Evolutionary conservation across 2,113 vertebrate species (phyloP), one percentile per base, ranked within the genome.

Genomic region (Saimiri boliviensis): DNA sequence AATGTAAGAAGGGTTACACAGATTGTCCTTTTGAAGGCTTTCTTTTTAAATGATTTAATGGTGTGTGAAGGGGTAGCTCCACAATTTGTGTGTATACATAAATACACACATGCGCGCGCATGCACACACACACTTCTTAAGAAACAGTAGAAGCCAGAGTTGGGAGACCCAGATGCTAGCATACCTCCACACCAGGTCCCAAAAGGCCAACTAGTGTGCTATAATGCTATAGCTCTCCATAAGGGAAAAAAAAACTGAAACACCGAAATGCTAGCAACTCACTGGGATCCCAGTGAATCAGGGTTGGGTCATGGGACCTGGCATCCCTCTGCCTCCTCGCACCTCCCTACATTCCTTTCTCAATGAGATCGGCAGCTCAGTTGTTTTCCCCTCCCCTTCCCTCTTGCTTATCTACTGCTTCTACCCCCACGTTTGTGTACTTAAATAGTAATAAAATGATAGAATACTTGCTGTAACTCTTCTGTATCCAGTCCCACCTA

Each of bases 231-330:
- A 77, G 79, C 84, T 79, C 73, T 94, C 86, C 91, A 66, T 82
- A 80, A 37, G 89, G 80, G 42, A 42, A 49, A 87, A 91, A 81
- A 81, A 89, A 71, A 63, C 87, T 49, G 92, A 89, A 90, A 77
- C 71, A 27, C 86, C 40, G 77, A 96, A 77, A 88, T 91, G 84
- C 85, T 90, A 20, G 12, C 92, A 95, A 90, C 80, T 96, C 90
- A 87, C 45, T 30, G 60, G 32, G 79, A 56, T 73, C 81, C 20
- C 13, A 35, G 30, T 92, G 94, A 96, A 80, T 79, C 95, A 94
- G 49, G 49, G 42, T 5, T 66, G 42, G 95, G 58, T 54, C 17
- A 54, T 63, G 7, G 60, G 86, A 37, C 84, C 66, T 80, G 63
- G 54, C 14, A 27, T 71, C 82, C 47, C 86, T 87, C 42, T 19